Conservation (phyloP, 1,140 invertebrate species). For the Zaprionus tsacasi region DNA sequence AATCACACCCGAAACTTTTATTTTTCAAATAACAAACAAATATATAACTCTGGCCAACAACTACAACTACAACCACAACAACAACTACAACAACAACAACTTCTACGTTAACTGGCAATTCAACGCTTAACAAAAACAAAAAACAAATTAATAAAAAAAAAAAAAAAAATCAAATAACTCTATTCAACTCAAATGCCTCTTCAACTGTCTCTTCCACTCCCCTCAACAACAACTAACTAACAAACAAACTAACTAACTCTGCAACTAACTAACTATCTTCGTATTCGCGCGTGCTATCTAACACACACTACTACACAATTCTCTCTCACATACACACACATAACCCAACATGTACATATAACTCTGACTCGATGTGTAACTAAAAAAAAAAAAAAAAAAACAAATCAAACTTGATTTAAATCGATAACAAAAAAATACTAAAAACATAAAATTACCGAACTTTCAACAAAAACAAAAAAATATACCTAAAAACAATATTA, state of each 20-base stretch:
- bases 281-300: slow-evolving; percentile 45
- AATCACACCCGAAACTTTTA: slow-evolving; percentile 74
- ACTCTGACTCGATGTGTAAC: slow-evolving; percentile 24
- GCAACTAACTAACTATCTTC: slow-evolving; percentile 42
- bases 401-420: slow-evolving; percentile 23
- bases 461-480: background rate
- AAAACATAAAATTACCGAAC: slow-evolving; percentile 9
- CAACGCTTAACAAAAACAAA: slow-evolving; percentile 49
- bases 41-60: slow-evolving; percentile 65
- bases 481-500: slow-evolving; percentile 3
- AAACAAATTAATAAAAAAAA: slow-evolving; percentile 8
- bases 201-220: slow-evolving; percentile 69
- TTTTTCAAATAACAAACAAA: slow-evolving; percentile 71
- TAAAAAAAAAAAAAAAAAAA: slow-evolving; percentile 25
- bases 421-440: slow-evolving; percentile 35
- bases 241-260: slow-evolving; percentile 49
- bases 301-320: slow-evolving; percentile 25
- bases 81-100: slow-evolving; percentile 41
- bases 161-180: slow-evolving; percentile 45
- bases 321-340: slow-evolving; percentile 32
- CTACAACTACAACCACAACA: slow-evolving; percentile 44
- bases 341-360: slow-evolving; percentile 7
- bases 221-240: slow-evolving; percentile 55
- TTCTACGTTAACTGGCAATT: slow-evolving; percentile 66
- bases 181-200: slow-evolving; percentile 71